phyloP scores from a whole-genome alignment of 1,140 invertebrate species.

The Hylaeus volcanicus region DNA sequence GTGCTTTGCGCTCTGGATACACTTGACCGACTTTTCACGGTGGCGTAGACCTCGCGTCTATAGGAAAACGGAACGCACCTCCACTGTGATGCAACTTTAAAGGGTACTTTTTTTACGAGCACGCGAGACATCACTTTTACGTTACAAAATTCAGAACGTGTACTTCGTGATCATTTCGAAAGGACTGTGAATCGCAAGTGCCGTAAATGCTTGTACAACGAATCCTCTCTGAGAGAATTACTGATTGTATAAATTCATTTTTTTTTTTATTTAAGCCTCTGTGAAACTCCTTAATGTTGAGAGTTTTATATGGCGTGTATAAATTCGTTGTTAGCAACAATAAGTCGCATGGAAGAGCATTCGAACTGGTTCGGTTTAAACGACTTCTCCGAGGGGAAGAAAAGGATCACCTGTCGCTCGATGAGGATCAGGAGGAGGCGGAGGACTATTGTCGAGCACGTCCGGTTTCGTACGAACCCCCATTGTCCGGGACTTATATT shows the following conservation, averaged over 20 bases:
- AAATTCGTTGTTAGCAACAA: no score
- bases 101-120: not conserved
- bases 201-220: no score
- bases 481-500: slow-evolving; percentile 70
- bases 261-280: no score
- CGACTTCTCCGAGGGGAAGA: slow-evolving; percentile 43
- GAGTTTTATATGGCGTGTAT: no score
- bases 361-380: slow-evolving; percentile 59
- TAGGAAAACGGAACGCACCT: not conserved
- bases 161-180: no score
- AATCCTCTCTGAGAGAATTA: no score
- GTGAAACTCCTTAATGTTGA: no score
- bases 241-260: no score
- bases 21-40: slow-evolving; percentile 66
- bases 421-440: slow-evolving; percentile 48
- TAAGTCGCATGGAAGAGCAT: slow-evolving; percentile 26
- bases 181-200: no score
- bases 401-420: slow-evolving; percentile 67
- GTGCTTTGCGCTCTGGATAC: slow-evolving; percentile 54
- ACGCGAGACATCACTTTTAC: no score
- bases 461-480: slow-evolving; percentile 63
- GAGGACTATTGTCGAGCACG: slow-evolving; percentile 65
- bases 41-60: slow-evolving; percentile 36
- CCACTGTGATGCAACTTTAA: not conserved
- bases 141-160: no score